These are phyloP conservation scores for Tetheella fluctuosa DNA, from an alignment of 2,888 invertebrate species.

Conservation along the genomic window DNA sequence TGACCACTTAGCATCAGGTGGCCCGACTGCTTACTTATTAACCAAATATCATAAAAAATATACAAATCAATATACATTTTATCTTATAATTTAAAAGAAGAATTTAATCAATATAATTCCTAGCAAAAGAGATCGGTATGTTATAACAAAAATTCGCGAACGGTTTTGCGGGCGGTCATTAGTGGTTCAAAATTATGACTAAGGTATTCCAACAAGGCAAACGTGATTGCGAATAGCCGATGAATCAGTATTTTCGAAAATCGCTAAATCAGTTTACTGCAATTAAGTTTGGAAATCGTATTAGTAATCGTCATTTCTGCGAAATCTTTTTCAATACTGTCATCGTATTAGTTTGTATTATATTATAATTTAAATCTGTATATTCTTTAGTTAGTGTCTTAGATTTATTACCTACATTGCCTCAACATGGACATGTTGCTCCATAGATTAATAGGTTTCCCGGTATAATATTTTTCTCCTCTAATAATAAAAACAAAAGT, in stretches of 20 bases:
- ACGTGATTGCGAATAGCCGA: conserved; percentile 18
- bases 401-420: too few relatives aligned
- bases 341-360: conserved; percentile 11
- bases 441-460: too few relatives aligned
- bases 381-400: conserved; percentile 16
- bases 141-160: conserved; percentile 4
- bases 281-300: conserved; percentile 41
- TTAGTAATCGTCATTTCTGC: conserved; percentile 22
- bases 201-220: conserved; percentile 12
- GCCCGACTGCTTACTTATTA: too few relatives aligned
- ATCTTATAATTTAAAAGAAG: too few relatives aligned
- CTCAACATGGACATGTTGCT: too few relatives aligned
- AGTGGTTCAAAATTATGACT: conserved; percentile 11
- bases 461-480: too few relatives aligned
- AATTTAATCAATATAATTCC: not conserved
- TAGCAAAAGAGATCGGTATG: conserved; percentile 2
- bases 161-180: conserved; percentile 13
- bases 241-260: conserved; percentile 31
- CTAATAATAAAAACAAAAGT: not conserved
- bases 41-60: too few relatives aligned
- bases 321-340: conserved; percentile 28
- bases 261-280: conserved; percentile 29
- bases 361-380: not conserved
- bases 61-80: not conserved
- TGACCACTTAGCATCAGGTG: too few relatives aligned